Conservation (phyloP, 2,113 vertebrate genomes). For the Puntigrus tetrazona region DNA sequence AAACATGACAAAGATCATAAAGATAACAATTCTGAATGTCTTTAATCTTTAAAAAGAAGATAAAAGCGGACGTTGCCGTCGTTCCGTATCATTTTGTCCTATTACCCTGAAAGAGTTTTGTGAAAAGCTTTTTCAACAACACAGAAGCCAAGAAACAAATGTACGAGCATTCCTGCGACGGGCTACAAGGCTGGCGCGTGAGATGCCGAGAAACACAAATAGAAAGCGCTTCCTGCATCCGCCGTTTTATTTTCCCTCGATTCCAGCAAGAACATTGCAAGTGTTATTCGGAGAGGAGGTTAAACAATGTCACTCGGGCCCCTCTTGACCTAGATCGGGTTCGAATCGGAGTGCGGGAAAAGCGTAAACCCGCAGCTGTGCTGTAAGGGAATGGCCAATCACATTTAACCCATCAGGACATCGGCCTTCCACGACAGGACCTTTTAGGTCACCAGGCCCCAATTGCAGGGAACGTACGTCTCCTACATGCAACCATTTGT, state of each 20-base stretch:
- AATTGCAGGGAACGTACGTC: slow-evolving; percentile 26
- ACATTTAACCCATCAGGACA: slow-evolving; percentile 58
- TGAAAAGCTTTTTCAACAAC: neutral
- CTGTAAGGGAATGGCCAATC: slow-evolving; percentile 59
- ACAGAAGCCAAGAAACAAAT: neutral
- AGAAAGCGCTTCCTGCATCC: neutral
- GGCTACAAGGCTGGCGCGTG: neutral
- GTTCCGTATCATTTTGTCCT: neutral
- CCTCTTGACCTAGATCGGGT: slow-evolving; percentile 63
- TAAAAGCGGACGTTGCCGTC: neutral
- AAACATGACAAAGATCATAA: slow-evolving; percentile 1
- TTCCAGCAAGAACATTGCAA: neutral
- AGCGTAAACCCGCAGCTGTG: slow-evolving; percentile 53
- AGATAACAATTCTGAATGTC: neutral
- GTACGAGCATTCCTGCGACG: neutral
- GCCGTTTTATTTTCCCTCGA: neutral
- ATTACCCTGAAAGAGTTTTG: no score
- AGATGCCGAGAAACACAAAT: neutral
- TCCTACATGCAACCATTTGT: neutral
- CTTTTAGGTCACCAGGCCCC: slow-evolving; percentile 32
- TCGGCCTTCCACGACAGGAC: slow-evolving; percentile 44
- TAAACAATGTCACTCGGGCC: slow-evolving; percentile 56
- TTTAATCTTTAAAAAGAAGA: neutral
- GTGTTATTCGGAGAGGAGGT: slow-evolving; percentile 25
- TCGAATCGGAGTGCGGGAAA: slow-evolving; percentile 58